phyloP scores from a whole-genome alignment of 2,888 invertebrate genomes.

The Lamellibrachia columna region DNA sequence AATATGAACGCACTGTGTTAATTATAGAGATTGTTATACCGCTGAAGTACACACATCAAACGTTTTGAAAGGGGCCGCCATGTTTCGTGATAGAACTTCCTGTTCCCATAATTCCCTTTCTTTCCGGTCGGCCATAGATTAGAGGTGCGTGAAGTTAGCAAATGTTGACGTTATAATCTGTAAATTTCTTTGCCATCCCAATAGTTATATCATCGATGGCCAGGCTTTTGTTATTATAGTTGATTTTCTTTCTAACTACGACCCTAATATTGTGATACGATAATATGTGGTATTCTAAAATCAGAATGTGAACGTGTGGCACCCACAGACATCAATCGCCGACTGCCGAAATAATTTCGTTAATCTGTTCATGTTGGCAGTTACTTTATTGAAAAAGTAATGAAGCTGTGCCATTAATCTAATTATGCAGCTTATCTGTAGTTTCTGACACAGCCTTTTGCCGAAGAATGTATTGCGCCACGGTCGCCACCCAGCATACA shows the following conservation, averaged over 20 bases:
- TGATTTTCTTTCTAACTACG: background rate
- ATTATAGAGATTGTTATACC: background rate
- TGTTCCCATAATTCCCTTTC: constrained; percentile 24
- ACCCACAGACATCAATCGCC: background rate
- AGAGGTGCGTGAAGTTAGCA: background rate
- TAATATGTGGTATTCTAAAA: background rate
- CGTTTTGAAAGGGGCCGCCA: background rate
- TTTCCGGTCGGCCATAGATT: constrained; percentile 26
- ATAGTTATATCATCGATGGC: background rate
- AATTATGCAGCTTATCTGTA: background rate
- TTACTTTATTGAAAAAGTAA: background rate
- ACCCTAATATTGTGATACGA: background rate
- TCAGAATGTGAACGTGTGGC: background rate
- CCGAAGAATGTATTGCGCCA: background rate
- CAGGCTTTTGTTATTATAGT: background rate
- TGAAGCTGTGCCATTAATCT: background rate
- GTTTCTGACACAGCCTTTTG: background rate
- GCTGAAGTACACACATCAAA: background rate
- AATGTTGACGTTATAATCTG: background rate
- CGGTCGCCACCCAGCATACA: background rate
- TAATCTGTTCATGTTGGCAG: background rate
- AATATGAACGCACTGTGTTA: background rate
- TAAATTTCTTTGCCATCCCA: constrained; percentile 16
- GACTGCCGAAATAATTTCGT: background rate
- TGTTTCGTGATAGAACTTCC: background rate